These are phyloP conservation scores for Phalacrocorax aristotelis DNA, from an alignment of 2,113 vertebrate genomes.

Conservation along the genomic window DNA sequence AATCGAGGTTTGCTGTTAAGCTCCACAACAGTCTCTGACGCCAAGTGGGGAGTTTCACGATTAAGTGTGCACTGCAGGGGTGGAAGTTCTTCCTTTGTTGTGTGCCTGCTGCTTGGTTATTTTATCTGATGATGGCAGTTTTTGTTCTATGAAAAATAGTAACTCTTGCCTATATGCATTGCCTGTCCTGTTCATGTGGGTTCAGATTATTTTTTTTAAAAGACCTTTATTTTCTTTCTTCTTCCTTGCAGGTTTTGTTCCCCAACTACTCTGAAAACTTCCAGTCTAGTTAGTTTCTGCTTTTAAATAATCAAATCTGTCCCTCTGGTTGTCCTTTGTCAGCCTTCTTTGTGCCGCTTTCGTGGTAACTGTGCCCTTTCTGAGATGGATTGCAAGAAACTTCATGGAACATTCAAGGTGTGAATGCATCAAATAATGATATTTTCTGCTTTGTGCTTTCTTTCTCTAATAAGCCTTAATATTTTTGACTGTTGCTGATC, in stretches of 20 bases:
- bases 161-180: neutral
- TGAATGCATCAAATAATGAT: neutral
- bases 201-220: neutral
- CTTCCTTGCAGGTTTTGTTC: neutral
- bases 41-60: fast-evolving
- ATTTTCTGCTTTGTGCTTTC: neutral
- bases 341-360: neutral
- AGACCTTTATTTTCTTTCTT: neutral
- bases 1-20: neutral
- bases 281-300: neutral
- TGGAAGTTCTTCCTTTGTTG: neutral
- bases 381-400: neutral
- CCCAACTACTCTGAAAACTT: neutral
- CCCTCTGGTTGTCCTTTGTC: neutral
- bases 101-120: neutral
- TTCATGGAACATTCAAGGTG: neutral
- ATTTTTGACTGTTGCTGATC: neutral
- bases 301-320: neutral
- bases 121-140: neutral
- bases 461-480: neutral
- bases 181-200: neutral
- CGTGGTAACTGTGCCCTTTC: neutral
- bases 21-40: neutral
- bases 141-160: neutral
- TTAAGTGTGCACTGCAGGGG: neutral